Base-by-base conservation (phyloP, 2,797 vertebrate genomes). In the Poeciliopsis infans region DNA sequence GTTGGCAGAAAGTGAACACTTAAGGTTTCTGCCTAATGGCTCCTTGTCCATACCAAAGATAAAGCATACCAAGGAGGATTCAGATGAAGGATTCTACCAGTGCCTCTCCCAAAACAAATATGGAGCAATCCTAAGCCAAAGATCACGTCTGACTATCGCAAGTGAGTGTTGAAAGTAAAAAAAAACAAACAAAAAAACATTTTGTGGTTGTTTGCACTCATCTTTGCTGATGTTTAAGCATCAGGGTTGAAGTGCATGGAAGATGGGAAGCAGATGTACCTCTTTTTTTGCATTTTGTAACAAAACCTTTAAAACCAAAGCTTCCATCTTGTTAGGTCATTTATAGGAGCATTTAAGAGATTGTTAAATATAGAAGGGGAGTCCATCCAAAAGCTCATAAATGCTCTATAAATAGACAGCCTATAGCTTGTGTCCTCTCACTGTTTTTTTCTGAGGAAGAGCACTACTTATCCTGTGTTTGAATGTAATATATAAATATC, bases 91-190 rank as follows among this genome's bases (percentile, higher is more conserved):
- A 88, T 95, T 96, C 95, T 99, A 99, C 91, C 98, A 98, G 93
- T 99, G 98, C 91, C 95, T 99, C 89, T 98, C 97, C 23, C 90
- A 97, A 86, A 99, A 99, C 95, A 97, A 96, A 94, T 96, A 97
- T 0, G 98, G 98, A 92, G 97, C 98, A 85, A 96, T 99, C 91
- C 95, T 99, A 85, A 99, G 98, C 95, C 97, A 97, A 94, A 98
- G 97, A 96, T 97, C 98, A 85, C 97, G 92, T 75, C 96, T 99
- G 84, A 97, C 97, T 43, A 94, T 99, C 92, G 96, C 97, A 96
- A 96, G 98, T 99, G 95, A 97, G 98, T 98, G 88, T 83, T 81
- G 57, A 80, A 75, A 16, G 77, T 16, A 74, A 36, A 77, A 76
- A 77, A 36, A 45, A 41, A 31, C n/a, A n/a, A n/a, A n/a, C n/a